Evolutionary conservation across 2,113 vertebrate genomes (phyloP), one percentile per base, ranked within the genome.

Genomic region (Sceloporus tristichus): DNA sequence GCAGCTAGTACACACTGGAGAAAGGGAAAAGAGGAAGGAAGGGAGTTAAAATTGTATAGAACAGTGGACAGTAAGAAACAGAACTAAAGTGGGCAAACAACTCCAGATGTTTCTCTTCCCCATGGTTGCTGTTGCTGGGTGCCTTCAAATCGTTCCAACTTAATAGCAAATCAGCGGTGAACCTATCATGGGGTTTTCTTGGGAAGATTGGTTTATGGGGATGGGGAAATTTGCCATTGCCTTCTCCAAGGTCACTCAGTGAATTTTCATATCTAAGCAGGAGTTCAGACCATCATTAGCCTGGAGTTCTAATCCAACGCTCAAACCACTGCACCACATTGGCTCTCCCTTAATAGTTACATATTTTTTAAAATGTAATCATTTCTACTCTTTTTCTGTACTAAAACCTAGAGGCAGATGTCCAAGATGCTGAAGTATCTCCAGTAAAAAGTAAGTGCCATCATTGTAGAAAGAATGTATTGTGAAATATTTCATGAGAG

Each of bases 331-430:
- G 18, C 59, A 62, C 59, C 18, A 48, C 4, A 62, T 78, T 91
- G 23, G 27, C 79, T 85, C 71, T 86, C 82, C 78, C 2, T 84
- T 91, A 82, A 88, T 85, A 92, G 89, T 48, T 42, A 40, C 81
- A 87, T 86, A 48, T 86, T 76, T 87, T 79, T n/a, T 88, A 85
- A 80, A 87, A 79, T 71, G 84, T 81, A 84, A 89, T 92, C 87
- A 83, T 89, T 85, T 94, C 84, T 87, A 75, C 48, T 4, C 53
- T 90, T 87, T 84, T 93, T 86, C 85, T 71, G 56, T 91, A 87
- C 77, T 59, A 91, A 91, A 87, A 94, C 87, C 85, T 93, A 94
- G 94, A 95, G 96, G 93, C 93, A 95, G 93, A 85, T 82, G 86
- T 54, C 74, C 66, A 84, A 70, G 84, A 70, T 75, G 19, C 77